Percentiles rank a stretch among this genome's conserved stretches.
These are phyloP conservation scores for Meandrina meandrites DNA, from an alignment of 92 coral and sea anemone genomes.

Conservation along the genomic window DNA sequence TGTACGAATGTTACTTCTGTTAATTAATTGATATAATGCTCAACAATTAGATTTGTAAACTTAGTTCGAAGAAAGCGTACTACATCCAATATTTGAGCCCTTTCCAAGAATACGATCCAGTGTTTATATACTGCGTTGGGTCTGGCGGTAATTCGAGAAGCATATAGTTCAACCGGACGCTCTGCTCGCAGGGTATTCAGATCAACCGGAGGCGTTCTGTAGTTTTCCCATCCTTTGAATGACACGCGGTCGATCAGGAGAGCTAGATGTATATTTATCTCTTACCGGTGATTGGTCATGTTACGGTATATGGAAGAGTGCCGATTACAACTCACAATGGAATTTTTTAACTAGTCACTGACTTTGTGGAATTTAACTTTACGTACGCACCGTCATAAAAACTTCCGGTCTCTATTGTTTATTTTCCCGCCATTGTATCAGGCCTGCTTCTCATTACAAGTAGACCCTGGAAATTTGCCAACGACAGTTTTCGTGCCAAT, in stretches of 20 bases:
- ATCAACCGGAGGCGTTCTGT: background rate
- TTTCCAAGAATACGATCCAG: background rate
- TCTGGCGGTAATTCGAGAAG: constrained; percentile 14
- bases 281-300: constrained; percentile 7
- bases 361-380: background rate
- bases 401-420: constrained; percentile 40
- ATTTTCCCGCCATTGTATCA: constrained; percentile 33
- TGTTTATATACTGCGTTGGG: constrained; percentile 17
- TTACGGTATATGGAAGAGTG: constrained; percentile 7
- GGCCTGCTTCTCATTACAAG: background rate
- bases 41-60: constrained; percentile 8
- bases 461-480: constrained; percentile 17
- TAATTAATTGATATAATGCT: background rate
- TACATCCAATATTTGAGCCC: background rate
- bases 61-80: background rate
- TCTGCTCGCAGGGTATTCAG: no score
- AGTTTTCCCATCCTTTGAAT: background rate
- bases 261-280: background rate
- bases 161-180: background rate
- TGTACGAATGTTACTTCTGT: background rate
- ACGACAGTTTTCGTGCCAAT: background rate
- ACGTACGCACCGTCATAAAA: background rate
- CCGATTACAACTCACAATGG: background rate
- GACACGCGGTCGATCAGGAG: constrained; percentile 2
- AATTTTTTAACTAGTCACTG: background rate